Evolutionary conservation across 2,113 vertebrate species (phyloP), one percentile per base, ranked within the genome.

Genomic region (Arvicanthis niloticus): DNA sequence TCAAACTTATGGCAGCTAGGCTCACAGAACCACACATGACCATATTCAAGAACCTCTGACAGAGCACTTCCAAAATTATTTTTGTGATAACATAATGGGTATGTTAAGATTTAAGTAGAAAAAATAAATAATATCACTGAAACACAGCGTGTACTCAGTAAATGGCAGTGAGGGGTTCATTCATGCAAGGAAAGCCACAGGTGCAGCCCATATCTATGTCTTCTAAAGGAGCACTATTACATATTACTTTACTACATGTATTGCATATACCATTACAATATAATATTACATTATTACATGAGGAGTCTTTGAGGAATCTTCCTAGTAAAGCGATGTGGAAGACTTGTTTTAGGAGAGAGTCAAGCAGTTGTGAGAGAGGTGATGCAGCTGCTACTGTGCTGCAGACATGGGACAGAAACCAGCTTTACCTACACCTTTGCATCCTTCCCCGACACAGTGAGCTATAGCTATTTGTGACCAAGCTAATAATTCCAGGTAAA

Each of bases 401-500:
- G 75, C 53, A 94, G 65, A 89, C 81, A 65, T 72, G 72, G 45
- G 67, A 67, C 0, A 76, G 91, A 94, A 96, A 92, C 31, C 15
- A 73, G 56, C 51, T 72, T n/a, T 86, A 81, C 81, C 51, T 51
- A 80, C 37, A 92, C 65, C 21, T 73, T 90, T 40, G 60, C 4
- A 56, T 67, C 86, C n/a, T 94, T 96, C 82, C 12, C 62, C 13
- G 40, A 75, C 51, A 91, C 12, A 56, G 5, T 19, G 68, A 65
- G 22, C 31, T 1, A 40, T 1, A 75, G 88, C 78, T 95, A 45
- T 92, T 95, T 93, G 68, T 97, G 73, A 97, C 51, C 67, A 96
- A 94, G 87, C 89, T 97, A 96, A 75, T 95, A 96, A 95, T 93
- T 62, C 60, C 91, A 97, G 77, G 78, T 91, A 97, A 94, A 93